Evolutionary conservation across 2,888 invertebrate species (phyloP).

Genomic region (Leptopilina myrica): DNA sequence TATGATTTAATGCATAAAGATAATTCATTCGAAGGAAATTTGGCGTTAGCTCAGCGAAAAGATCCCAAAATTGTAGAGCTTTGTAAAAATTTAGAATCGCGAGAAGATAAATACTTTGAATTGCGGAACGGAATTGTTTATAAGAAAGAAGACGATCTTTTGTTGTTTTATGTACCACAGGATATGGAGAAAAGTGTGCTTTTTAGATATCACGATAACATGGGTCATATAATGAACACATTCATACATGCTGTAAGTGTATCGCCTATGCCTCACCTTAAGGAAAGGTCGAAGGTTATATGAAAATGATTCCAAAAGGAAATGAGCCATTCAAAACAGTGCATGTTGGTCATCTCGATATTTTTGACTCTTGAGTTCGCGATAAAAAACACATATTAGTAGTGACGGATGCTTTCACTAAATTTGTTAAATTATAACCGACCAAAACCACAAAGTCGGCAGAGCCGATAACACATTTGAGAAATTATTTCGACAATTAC

Average conservation of each 20-base stretch:
- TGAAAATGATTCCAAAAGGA: conserved; percentile 20
- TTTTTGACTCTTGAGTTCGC: conserved; percentile 10
- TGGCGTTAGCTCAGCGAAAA: conserved; percentile 17
- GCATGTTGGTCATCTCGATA: conserved; percentile 18
- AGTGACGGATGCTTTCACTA: conserved; percentile 47
- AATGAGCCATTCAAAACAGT: conserved; percentile 18
- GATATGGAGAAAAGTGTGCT: conserved; percentile 31
- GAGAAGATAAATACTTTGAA: conserved; percentile 43
- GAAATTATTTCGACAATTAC: conserved; percentile 38
- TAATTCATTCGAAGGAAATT: conserved; percentile 40
- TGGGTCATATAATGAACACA: conserved; percentile 50
- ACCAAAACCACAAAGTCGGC: conserved; percentile 41
- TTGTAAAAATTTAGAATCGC: conserved; percentile 38
- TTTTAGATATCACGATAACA: conserved; percentile 49
- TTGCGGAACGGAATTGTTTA: conserved; percentile 48
- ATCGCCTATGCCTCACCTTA: conserved; percentile 26
- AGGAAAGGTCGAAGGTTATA: conserved; percentile 25
- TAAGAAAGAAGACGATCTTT: conserved; percentile 35
- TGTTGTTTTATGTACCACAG: conserved; percentile 41
- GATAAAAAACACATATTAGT: conserved; percentile 42
- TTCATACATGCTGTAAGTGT: conserved; percentile 26
- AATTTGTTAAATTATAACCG: conserved; percentile 47
- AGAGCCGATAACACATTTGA: conserved; percentile 41
- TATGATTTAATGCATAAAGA: no score
- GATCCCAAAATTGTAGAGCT: conserved; percentile 38